Conservation (phyloP, 2,797 vertebrate genomes). For the Philypnodon macrostomus region DNA sequence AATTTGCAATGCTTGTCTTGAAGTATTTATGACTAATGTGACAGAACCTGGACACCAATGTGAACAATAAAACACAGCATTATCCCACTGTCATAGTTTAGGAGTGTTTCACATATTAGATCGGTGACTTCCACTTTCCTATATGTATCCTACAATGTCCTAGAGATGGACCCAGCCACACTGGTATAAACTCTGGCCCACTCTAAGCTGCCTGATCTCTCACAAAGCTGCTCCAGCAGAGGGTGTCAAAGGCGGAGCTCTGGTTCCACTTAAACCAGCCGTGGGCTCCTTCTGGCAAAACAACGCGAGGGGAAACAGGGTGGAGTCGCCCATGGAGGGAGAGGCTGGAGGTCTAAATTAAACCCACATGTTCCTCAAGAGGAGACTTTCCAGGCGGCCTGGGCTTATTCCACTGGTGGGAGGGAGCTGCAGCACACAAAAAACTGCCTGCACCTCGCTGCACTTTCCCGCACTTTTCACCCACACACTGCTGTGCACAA, state of each 20-base stretch:
- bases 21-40: no score
- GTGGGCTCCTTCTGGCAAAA: slow-evolving; percentile 59
- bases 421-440: slow-evolving; percentile 23
- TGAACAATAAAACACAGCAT: no score
- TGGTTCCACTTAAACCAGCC: slow-evolving; percentile 63
- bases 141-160: slow-evolving; percentile 18
- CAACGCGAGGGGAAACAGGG: slow-evolving; percentile 62
- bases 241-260: slow-evolving; percentile 50
- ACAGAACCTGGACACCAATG: no score
- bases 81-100: no score
- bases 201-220: slow-evolving; percentile 25
- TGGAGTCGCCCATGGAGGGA: slow-evolving; percentile 68
- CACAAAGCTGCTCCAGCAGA: slow-evolving; percentile 27
- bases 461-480: slow-evolving; percentile 67
- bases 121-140: background rate
- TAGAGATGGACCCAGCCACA: slow-evolving; percentile 15
- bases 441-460: slow-evolving; percentile 45
- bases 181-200: slow-evolving; percentile 25
- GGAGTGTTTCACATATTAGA: no score
- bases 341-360: slow-evolving; percentile 72
- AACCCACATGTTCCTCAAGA: slow-evolving; percentile 74
- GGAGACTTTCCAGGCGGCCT: slow-evolving; percentile 58
- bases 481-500: slow-evolving; percentile 53
- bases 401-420: slow-evolving; percentile 17
- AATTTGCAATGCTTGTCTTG: no score